Conservation (phyloP, 2,797 vertebrate genomes). For the Cyclopterus lumpus region DNA sequence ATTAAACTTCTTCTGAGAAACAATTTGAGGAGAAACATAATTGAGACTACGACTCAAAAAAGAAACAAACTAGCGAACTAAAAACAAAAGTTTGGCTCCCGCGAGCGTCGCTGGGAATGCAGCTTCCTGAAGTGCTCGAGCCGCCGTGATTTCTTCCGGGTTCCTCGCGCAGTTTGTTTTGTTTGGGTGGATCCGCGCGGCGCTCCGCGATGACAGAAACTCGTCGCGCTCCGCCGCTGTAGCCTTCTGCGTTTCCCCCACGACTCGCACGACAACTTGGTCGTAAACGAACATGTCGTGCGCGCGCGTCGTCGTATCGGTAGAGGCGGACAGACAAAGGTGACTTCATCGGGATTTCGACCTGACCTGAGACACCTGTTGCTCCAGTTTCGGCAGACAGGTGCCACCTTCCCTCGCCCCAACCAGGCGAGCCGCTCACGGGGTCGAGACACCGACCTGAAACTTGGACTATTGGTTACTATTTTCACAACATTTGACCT, state of each 20-base stretch:
- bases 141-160: slow-evolving; percentile 74
- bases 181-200: slow-evolving; percentile 42
- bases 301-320: neutral
- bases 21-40: neutral
- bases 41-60: no score
- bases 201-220: slow-evolving; percentile 36
- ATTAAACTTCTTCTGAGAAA: neutral
- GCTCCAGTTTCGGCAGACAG: slow-evolving; percentile 63
- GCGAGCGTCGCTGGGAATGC: neutral
- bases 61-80: neutral
- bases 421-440: slow-evolving; percentile 13
- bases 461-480: neutral
- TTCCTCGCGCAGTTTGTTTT: slow-evolving; percentile 60
- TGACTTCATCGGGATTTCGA: slow-evolving; percentile 31
- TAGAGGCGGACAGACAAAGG: neutral
- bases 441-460: neutral
- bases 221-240: neutral
- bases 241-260: neutral
- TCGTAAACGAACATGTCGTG: slow-evolving; percentile 3
- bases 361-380: slow-evolving; percentile 79
- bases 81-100: no score
- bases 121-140: slow-evolving; percentile 50
- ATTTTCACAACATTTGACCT: neutral
- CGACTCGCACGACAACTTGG: accelerated
- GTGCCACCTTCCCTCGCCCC: slow-evolving; percentile 27